A percentile compares a stretch with the other conserved stretches of the same genome.
These are phyloP conservation scores for Somateria mollissima DNA, from an alignment of 2,797 vertebrate species.

Conservation along the genomic window DNA sequence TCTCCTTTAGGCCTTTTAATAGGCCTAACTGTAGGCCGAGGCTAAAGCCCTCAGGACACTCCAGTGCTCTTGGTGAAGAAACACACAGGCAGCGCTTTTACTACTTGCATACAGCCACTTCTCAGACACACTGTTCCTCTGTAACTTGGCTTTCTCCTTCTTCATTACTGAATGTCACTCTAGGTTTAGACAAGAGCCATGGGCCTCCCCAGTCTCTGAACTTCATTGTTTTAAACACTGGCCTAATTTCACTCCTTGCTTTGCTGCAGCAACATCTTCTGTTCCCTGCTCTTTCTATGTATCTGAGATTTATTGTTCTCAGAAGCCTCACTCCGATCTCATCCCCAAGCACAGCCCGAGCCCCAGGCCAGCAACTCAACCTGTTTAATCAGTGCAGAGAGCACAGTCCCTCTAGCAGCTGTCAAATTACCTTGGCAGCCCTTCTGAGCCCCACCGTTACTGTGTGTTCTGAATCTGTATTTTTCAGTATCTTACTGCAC, in stretches of 20 bases:
- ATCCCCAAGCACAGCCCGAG: not conserved
- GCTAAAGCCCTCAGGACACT: not conserved
- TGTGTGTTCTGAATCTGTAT: not conserved
- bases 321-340: not conserved
- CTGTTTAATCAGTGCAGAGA: not conserved
- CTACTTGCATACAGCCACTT: not conserved
- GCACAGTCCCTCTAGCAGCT: not conserved
- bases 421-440: not conserved
- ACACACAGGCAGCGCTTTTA: not conserved
- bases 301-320: not conserved
- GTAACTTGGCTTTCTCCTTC: not conserved
- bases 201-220: not conserved
- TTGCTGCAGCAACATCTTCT: not conserved
- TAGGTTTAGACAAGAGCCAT: not conserved
- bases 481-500: not conserved
- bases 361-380: constrained; percentile 1
- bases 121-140: not conserved
- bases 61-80: not conserved
- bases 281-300: not conserved
- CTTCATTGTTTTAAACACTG: not conserved
- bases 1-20: not conserved
- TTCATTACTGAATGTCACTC: not conserved
- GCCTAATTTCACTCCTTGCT: not conserved
- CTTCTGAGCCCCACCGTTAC: not conserved
- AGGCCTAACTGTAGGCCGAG: too few species aligned